Base-by-base conservation (phyloP, 2,797 vertebrate genomes). In the Kryptopterus vitreolus region DNA sequence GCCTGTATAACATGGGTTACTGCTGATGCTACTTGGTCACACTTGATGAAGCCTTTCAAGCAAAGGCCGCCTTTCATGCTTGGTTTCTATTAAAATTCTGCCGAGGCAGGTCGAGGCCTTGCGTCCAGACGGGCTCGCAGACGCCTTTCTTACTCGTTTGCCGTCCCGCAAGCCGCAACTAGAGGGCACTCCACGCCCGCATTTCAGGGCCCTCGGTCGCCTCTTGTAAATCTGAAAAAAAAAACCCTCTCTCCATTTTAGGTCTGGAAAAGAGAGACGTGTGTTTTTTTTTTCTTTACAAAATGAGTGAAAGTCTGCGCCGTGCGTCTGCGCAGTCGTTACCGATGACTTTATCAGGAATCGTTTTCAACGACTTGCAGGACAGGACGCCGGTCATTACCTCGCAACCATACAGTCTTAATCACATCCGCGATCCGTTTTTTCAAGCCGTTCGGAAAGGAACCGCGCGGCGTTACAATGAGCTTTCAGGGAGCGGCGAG, bases 1-100 rank as follows among this genome's bases (percentile, higher is more conserved):
- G 95, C 95, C 95, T 96, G 95, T 95, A 94, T 95, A 97, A 96
- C 96, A 96, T 93, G 96, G 96, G 95, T 96, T 96, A 96, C 94
- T 96, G 94, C 94, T 94, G 95, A 93, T 89, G 92, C 93, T 93
- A 93, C 94, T 95, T 95, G 93, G 91, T 93, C 91, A 91, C 93
- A 95, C 93, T 95, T 95, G 96, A 96, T 95, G 95, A 95, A 96
- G 94, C 94, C 94, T 96, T 93, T 90, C 95, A 95, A 95, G 81
- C 76, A 92, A 94, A 92, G 93, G 91, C 89, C 88, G 88, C 91
- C 92, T 95, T 94, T 96, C 90, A 93, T 95, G 85, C 83, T 86
- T 83, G 93, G 90, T 95, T 95, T 91, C 91, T 93, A 91, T 92
- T 93, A 94, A 95, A 93, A 91, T 92, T 91, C 90, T 89, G 86